Base-by-base conservation (phyloP, 2,113 vertebrate genomes). In the Periophthalmodon schlosseri region DNA sequence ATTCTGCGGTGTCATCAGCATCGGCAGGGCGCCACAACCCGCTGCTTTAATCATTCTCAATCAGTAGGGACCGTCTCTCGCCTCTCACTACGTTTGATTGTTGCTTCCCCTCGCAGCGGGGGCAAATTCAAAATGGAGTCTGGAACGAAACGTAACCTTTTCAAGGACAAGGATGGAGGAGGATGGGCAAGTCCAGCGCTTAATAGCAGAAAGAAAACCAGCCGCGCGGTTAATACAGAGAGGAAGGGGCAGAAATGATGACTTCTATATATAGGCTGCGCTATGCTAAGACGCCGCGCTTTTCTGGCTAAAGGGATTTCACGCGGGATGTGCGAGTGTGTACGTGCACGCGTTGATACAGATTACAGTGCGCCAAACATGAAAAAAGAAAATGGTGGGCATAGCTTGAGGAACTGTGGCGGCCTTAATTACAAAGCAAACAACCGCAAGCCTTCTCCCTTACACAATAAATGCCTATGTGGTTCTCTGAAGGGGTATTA, bases 251-350 rank as follows among this genome's bases (percentile, higher is more conserved):
- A 89, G 91, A 80, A 84, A 90, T 89, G 89, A 91, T 91, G 88
- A 91, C 82, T 92, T 89, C 91, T 93, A 93, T 93, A 91, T 93
- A 84, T 93, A 93, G 88, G 83, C 84, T 87, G 84, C 84, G 84
- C 72, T 34, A 80, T 69, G 80, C 83, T 90, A 89, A 90, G 82
- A 86, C 87, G 83, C 49, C 80, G 76, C 85, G 89, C 88, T 89
- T 76, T 83, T 89, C 87, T 80, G 89, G 84, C 85, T 93, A 92
- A 92, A 93, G 89, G 84, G 88, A 93, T 92, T 92, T 91, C 74
- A 89, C 82, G 83, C 76, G 57, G 76, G 83, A 78, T 69, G 75
- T 69, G 58, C 20, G 70, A 28, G 77, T 39, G 66, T 52, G 75
- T 63, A 72, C 57, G 69, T 54, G 39, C 3, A 68, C 69, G 73